These are phyloP conservation scores for Coranthus polyacanthus DNA, from an alignment of 2,797 vertebrate species.

Conservation along the genomic window DNA sequence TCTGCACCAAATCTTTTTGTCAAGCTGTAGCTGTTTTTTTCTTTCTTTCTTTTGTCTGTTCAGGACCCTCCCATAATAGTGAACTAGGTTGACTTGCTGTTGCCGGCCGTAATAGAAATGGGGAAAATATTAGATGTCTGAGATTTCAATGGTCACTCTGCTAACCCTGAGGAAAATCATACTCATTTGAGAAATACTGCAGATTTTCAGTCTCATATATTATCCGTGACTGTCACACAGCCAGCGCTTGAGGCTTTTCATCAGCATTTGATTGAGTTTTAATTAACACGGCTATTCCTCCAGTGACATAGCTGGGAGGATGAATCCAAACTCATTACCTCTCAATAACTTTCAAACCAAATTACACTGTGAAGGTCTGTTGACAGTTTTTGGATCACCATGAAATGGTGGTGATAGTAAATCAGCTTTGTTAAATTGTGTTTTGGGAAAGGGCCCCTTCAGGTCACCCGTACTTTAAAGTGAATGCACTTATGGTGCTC, in stretches of 20 bases:
- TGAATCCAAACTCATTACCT: conserved; percentile 26
- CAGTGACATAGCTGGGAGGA: conserved; percentile 1
- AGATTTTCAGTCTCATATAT: neutral
- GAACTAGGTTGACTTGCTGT: no score
- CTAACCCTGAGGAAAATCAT: neutral
- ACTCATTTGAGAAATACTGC: neutral
- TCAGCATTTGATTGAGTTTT: conserved; percentile 27
- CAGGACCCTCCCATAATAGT: no score
- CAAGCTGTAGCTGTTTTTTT: no score
- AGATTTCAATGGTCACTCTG: neutral
- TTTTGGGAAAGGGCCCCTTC: conserved; percentile 1
- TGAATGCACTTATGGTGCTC: neutral
- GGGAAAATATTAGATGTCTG: no score
- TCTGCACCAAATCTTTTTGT: neutral
- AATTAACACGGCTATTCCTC: conserved; percentile 28
- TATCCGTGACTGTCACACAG: conserved; percentile 4
- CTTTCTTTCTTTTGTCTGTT: no score
- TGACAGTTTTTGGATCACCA: neutral
- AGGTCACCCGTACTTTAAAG: neutral
- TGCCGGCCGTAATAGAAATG: no score
- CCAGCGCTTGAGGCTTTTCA: conserved; percentile 1
- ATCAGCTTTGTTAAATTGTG: conserved; percentile 1
- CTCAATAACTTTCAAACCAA: conserved; percentile 7
- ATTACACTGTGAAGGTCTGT: conserved; percentile 24
- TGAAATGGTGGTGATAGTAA: neutral